phyloP scores from a whole-genome alignment of 2,888 invertebrate genomes.

The Cylindroiulus punctatus region DNA sequence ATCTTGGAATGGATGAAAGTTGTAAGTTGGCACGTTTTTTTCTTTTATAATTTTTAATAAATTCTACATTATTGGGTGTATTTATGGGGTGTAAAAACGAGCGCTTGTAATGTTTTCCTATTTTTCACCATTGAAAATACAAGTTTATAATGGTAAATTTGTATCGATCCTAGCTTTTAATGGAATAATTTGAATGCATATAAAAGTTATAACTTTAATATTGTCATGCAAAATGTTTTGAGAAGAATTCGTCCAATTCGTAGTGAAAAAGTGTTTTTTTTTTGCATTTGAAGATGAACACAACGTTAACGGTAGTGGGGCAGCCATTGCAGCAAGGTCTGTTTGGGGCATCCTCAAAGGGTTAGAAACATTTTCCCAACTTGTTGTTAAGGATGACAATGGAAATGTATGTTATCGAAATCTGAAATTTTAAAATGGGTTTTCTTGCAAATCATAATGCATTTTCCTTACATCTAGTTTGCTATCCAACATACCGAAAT shows the following conservation, averaged over 20 bases:
- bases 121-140: too few species aligned
- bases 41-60: neutral
- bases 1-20: constrained; percentile 78
- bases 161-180: too few species aligned
- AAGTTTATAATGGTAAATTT: too few species aligned
- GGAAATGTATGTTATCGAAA: constrained; percentile 52
- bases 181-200: too few species aligned
- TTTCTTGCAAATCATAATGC: neutral
- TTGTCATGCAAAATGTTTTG: too few species aligned
- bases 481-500: constrained; percentile 75
- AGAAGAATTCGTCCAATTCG: too few species aligned
- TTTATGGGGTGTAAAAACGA: too few species aligned
- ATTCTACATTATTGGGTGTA: neutral
- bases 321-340: constrained; percentile 55
- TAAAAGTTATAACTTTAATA: neutral
- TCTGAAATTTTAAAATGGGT: neutral
- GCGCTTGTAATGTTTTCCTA: too few species aligned
- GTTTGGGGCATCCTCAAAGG: constrained; percentile 68
- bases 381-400: constrained; percentile 63
- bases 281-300: constrained; percentile 58
- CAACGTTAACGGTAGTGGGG: constrained; percentile 58
- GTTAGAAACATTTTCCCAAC: constrained; percentile 69
- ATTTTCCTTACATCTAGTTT: constrained; percentile 68
- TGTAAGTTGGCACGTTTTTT: constrained; percentile 70
- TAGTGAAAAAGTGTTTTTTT: too few species aligned